These are phyloP conservation scores for Panthera leo DNA, from an alignment of 2,113 vertebrate species.

Conservation along the genomic window DNA sequence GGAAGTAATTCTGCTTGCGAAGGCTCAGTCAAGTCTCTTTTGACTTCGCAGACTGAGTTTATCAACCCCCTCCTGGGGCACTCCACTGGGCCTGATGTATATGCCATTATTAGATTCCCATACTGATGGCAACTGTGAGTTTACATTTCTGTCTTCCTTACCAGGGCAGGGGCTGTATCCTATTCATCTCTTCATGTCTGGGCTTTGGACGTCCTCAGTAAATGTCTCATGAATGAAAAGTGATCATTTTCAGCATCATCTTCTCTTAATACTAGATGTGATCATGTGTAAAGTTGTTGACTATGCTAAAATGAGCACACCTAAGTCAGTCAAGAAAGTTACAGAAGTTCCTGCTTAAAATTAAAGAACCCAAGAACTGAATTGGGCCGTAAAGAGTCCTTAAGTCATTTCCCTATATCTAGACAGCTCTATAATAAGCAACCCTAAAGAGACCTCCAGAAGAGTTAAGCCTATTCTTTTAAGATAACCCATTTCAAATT, in stretches of 20 bases:
- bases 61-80: background rate
- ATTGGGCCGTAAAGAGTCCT: background rate
- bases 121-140: background rate
- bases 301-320: background rate
- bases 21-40: background rate
- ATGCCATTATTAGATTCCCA: background rate
- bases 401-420: background rate
- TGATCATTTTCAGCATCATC: background rate
- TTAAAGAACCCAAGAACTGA: background rate
- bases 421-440: background rate
- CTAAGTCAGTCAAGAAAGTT: background rate
- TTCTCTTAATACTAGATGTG: background rate
- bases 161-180: background rate
- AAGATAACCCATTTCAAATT: background rate
- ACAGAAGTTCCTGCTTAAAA: background rate
- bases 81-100: background rate
- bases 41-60: background rate
- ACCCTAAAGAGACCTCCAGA: background rate
- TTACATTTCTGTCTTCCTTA: background rate
- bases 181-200: background rate
- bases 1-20: conserved; percentile 6
- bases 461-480: background rate
- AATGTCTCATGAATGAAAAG: background rate
- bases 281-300: background rate
- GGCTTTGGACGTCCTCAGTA: background rate